Evolutionary conservation across 2,888 invertebrate species (phyloP).

Genomic region (Tanypteryx hageni): DNA sequence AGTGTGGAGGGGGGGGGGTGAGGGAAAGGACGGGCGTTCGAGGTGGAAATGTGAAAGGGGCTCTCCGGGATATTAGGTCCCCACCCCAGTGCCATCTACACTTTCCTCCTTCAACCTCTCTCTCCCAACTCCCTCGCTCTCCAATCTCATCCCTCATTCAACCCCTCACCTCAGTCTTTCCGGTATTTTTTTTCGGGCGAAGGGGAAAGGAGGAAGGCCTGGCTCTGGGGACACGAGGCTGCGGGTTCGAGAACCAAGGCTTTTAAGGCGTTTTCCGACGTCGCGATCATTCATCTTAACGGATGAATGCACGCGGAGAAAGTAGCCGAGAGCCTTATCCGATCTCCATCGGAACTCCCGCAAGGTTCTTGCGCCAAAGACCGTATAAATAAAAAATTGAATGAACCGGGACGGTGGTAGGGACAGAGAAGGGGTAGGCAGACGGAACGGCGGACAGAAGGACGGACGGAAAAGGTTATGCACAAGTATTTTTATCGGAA

Average conservation of each 20-base stretch:
- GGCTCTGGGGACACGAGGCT: not conserved
- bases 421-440: not conserved
- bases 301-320: no score
- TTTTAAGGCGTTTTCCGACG: not conserved
- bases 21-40: not conserved
- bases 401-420: not conserved
- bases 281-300: not conserved
- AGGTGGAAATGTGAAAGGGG: constrained; percentile 61
- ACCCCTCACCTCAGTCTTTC: not conserved
- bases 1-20: not conserved
- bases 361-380: not conserved
- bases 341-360: not conserved
- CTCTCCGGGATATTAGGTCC: constrained; percentile 67
- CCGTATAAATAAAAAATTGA: not conserved
- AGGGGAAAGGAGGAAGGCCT: not conserved
- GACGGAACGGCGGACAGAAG: not conserved
- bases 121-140: not conserved
- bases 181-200: not conserved
- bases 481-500: no score
- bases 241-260: not conserved
- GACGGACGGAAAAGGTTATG: no score
- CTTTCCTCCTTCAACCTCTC: constrained; percentile 1
- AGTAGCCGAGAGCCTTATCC: no score
- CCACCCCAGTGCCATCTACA: constrained; percentile 56
- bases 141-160: constrained; percentile 40